Evolutionary conservation across 2,797 vertebrate species (phyloP).

Genomic region (Clarias platycephalus): DNA sequence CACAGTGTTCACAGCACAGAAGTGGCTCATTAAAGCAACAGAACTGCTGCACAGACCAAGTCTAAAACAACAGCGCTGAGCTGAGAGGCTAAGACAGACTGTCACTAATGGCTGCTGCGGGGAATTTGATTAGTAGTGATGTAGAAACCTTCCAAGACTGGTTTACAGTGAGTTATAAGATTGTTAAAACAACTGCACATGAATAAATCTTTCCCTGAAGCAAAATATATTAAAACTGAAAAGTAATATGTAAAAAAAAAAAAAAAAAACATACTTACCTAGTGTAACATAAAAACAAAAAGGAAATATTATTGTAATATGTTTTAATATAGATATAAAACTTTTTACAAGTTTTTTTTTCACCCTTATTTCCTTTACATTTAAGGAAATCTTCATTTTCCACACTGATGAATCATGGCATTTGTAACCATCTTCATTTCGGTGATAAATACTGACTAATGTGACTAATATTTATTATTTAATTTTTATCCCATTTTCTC

Average conservation of each 20-base stretch:
- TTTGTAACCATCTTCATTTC: not conserved
- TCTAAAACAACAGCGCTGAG: not conserved
- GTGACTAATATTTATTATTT: not conserved
- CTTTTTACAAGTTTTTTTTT: not conserved
- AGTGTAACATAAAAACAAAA: not conserved
- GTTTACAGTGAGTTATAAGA: not conserved
- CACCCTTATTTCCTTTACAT: not conserved
- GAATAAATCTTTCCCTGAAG: not conserved
- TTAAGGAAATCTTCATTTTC: not conserved
- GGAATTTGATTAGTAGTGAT: not conserved
- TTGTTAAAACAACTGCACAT: not conserved
- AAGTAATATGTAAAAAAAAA: not conserved
- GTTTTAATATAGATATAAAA: not conserved
- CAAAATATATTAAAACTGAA: not conserved
- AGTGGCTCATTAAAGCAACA: conserved; percentile 44
- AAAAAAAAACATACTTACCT: not conserved
- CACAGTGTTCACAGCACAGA: conserved; percentile 58
- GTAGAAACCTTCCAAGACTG: not conserved
- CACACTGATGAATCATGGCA: not conserved
- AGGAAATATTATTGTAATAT: not conserved
- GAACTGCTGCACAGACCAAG: not conserved
- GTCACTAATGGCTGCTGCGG: not conserved
- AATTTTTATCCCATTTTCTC: not conserved
- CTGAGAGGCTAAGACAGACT: not conserved
- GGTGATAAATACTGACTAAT: not conserved